Base-by-base conservation (phyloP, 1,140 invertebrate genomes). In the Watersipora subatra region DNA sequence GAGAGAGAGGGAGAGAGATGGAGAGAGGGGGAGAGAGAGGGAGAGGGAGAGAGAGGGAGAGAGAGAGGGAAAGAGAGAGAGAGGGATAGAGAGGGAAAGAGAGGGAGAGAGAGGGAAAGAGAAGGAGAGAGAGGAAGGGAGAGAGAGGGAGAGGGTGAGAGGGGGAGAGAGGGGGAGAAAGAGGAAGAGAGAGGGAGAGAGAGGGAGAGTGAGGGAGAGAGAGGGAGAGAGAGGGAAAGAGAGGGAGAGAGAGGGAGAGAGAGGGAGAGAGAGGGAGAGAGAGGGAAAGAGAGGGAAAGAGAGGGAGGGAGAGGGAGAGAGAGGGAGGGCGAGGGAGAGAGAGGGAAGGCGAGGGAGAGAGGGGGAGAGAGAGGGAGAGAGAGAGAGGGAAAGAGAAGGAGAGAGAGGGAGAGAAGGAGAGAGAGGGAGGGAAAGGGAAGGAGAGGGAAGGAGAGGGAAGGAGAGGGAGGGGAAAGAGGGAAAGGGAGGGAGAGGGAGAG, bases 211-310 rank as follows among this genome's bases (percentile, higher is more conserved):
- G 46, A 55, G 22, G 46, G 46, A 22, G 22, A 22, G 22, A 22
- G 22, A 22, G 46, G 22, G 46, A 55, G 46, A 55, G 46, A 22
- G 46, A 55, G 46, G 22, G 22, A 22, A 55, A 22, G 46, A 22
- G 22, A 22, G 22, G 46, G 46, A 55, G 22, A 55, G 46, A 22
- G 22, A 22, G 46, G 46, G 46, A 55, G 46, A 55, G 46, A 55
- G 46, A 55, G 46, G 22, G 22, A 55, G 22, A 22, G 22, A 22
- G 22, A 22, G 46, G 22, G 46, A 22, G 22, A 22, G 22, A 55
- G 46, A 22, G 46, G 46, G 22, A 22, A 55, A 22, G 22, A 22
- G 46, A 55, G 72, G 71, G 71, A 22, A 74, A 73, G 20, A 69
- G 59, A 20, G 28, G 61, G 46, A 55, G 46, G 46, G 46, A 55